Evolutionary conservation across 2,797 vertebrate genomes (phyloP), one percentile per base, ranked within the genome.

Genomic region (Melanogrammus aeglefinus): DNA sequence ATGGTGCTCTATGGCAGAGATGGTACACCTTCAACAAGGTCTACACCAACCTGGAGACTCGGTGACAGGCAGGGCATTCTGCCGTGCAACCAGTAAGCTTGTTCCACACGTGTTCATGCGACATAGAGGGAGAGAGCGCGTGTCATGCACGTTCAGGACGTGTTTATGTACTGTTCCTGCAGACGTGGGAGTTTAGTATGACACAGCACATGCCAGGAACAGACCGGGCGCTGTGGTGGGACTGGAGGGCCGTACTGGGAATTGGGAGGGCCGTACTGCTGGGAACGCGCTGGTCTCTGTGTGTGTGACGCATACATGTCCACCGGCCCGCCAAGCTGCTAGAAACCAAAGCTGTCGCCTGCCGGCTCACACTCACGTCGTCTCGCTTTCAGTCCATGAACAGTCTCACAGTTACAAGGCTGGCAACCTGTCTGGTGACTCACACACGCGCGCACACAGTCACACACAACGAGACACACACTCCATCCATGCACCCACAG

Each of bases 261-360:
- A 31, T 31, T n/a, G n/a, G 29, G 29, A 31, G 29, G 29, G 29
- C 29, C 6, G 36, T 38, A 4, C 16, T 51, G 44, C 14, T 18
- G 16, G 16, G 44, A 51, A 63, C 4, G n/a, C 51, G 51, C 7
- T 3, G 13, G 44, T 51, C 3, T 16, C 44, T 16, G 44, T 51
- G 44, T 51, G 44, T 51, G 44, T 18, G 44, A 63, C 51, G 4
- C 51, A 63, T 21, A n/a, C 21, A n/a, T 66, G 7, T 12, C 1
- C 75, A 73, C 12, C 51, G 83, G 81, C 74, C 27, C 10, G 79
- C 80, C 85, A 82, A 81, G 29, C 86, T 79, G 51, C 80, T 80
- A 73, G 82, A 87, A 85, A 86, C 51, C 74, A 78, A 87, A 90
- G 82, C 84, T 78, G 76, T 75, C 87, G 86, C 90, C 86, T 88